phyloP scores from a whole-genome alignment of 2,797 vertebrate species.

The Scomberomorus guttatus region DNA sequence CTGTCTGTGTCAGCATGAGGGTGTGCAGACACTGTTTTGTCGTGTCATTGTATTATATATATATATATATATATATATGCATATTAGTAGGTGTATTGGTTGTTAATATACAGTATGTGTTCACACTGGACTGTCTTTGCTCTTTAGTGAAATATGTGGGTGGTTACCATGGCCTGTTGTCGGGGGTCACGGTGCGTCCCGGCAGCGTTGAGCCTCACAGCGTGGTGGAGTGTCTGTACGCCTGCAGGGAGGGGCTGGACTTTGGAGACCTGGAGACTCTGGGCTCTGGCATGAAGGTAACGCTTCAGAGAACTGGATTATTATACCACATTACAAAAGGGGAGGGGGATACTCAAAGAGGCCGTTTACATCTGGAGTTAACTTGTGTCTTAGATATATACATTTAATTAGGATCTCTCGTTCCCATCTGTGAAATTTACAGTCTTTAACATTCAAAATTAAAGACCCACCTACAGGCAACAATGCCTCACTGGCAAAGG shows the following conservation, averaged over 20 bases:
- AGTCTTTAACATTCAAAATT: background rate
- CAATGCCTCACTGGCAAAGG: no score
- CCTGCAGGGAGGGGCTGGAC: slow-evolving; percentile 98
- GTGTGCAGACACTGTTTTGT: slow-evolving; percentile 13
- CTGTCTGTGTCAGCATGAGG: slow-evolving; percentile 17
- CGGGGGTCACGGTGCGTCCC: slow-evolving; percentile 95
- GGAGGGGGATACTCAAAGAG: background rate
- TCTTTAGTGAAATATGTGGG: slow-evolving; percentile 88
- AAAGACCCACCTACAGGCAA: background rate
- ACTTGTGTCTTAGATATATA: background rate
- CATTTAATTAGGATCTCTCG: background rate
- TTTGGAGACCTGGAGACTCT: slow-evolving; percentile 98
- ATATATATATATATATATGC: background rate
- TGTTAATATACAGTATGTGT: background rate
- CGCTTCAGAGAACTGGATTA: background rate
- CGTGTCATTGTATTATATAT: slow-evolving; percentile 8
- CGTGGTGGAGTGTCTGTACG: slow-evolving; percentile 98
- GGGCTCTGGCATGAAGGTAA: slow-evolving; percentile 99
- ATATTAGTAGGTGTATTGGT: slow-evolving; percentile 7
- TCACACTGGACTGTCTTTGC: slow-evolving; percentile 24
- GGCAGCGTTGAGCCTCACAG: slow-evolving; percentile 97
- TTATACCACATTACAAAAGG: background rate
- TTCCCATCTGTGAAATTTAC: no score
- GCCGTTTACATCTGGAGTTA: background rate
- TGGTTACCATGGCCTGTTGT: slow-evolving; percentile 96